These are phyloP conservation scores for Enteromius unitaeniatus DNA, from an alignment of 2,797 vertebrate species.

Conservation along the genomic window DNA sequence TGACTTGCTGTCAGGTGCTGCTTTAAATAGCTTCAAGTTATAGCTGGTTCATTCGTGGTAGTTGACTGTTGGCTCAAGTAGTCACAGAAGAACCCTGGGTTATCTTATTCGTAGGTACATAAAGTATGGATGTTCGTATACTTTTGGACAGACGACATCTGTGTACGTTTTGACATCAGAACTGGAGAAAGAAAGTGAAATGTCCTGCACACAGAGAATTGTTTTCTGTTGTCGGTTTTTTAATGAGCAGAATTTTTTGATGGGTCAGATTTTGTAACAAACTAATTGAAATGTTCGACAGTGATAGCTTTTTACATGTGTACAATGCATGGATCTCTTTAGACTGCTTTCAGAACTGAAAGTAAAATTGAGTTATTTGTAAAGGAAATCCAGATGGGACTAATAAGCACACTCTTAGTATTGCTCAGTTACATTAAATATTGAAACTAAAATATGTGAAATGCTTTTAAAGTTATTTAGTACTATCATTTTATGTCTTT, in stretches of 20 bases:
- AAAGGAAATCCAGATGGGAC: not conserved
- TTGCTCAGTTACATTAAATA: not conserved
- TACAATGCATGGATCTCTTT: not conserved
- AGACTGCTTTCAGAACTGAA: not conserved
- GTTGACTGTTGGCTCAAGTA: conserved; percentile 55
- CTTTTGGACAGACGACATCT: conserved; percentile 11
- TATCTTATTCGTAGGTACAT: not conserved
- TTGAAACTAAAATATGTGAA: not conserved
- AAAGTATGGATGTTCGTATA: conserved; percentile 10
- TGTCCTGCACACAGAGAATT: not conserved
- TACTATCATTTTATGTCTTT: not conserved
- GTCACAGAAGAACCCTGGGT: conserved; percentile 31
- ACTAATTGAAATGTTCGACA: not conserved
- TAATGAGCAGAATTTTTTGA: not conserved
- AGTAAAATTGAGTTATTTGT: not conserved
- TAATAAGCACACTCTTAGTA: not conserved
- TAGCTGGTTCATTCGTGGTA: conserved; percentile 34
- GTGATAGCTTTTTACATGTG: not conserved
- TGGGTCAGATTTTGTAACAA: not conserved
- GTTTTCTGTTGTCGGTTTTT: not conserved
- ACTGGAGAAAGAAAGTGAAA: not conserved
- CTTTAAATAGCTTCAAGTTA: conserved; percentile 63
- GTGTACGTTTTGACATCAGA: not conserved
- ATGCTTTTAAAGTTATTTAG: not conserved
- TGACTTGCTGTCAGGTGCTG: conserved; percentile 68